Conservation (phyloP, 2,113 vertebrate genomes). For the Pollimyrus isidori region DNA sequence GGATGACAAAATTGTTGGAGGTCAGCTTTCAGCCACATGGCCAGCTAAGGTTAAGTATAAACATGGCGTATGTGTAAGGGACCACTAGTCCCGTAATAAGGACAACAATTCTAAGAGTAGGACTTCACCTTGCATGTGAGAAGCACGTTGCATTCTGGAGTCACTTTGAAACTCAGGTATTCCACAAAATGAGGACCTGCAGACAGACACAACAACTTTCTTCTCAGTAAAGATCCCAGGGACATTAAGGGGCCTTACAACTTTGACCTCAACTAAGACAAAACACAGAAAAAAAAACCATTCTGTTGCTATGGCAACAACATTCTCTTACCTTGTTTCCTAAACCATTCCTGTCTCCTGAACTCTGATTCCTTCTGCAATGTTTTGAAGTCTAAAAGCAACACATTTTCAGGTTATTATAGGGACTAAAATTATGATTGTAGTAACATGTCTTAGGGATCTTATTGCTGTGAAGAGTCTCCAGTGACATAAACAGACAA, state of each 20-base stretch:
- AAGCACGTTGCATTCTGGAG: constrained; percentile 79
- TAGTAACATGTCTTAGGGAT: background rate
- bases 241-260: background rate
- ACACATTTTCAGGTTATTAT: background rate
- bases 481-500: background rate
- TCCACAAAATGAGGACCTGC: constrained; percentile 96
- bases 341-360: constrained; percentile 88
- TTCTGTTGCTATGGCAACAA: background rate
- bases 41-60: background rate
- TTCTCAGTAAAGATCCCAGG: background rate
- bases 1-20: constrained; percentile 15
- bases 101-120: background rate
- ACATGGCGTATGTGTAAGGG: background rate
- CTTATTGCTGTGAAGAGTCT: too few species aligned
- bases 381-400: constrained; percentile 77
- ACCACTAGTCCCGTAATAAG: background rate
- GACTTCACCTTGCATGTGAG: constrained; percentile 85
- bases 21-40: background rate
- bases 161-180: constrained; percentile 87
- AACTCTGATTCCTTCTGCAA: constrained; percentile 91
- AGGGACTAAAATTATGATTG: background rate
- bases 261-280: background rate
- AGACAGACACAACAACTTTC: constrained; percentile 27
- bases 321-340: constrained; percentile 82
- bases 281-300: background rate